A percentile compares a stretch with the other conserved stretches of the same genome.
Evolutionary conservation across 1,140 invertebrate species (phyloP).

Genomic region (Pectinophora gossypiella): DNA sequence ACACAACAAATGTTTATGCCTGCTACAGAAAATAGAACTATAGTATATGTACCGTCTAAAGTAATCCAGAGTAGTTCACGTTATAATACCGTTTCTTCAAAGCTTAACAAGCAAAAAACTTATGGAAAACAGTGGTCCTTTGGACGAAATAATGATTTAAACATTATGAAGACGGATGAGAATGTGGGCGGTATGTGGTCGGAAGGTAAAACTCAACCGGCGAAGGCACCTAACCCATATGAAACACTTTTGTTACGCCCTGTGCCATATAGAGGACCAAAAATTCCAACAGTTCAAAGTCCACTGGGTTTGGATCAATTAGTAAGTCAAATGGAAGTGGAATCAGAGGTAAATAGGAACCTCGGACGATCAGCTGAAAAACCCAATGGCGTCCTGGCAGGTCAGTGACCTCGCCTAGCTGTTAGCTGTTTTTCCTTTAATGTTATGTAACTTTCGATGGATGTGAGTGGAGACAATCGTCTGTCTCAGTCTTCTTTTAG

Average conservation of each 20-base stretch:
- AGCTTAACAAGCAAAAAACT: no score
- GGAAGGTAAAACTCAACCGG: background rate
- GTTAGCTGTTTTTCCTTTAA: slow-evolving; percentile 3
- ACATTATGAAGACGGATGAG: background rate
- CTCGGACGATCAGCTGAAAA: slow-evolving; percentile 61
- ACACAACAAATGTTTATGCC: no score
- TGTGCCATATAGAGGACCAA: slow-evolving; percentile 5
- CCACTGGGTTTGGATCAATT: slow-evolving; percentile 49
- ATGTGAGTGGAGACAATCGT: background rate
- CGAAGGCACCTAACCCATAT: background rate
- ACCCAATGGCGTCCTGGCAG: slow-evolving; percentile 39
- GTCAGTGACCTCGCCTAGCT: slow-evolving; percentile 59
- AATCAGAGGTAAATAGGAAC: slow-evolving; percentile 63
- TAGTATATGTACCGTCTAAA: no score
- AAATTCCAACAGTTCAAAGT: slow-evolving; percentile 14
- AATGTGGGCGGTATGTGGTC: background rate
- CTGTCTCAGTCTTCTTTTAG: no score
- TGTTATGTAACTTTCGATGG: no score
- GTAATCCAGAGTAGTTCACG: no score
- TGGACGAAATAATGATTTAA: background rate
- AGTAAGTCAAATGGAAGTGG: slow-evolving; percentile 59
- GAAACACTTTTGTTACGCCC: slow-evolving; percentile 36
- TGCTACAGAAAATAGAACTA: no score
- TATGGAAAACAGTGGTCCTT: no score
- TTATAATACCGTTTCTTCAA: no score